A percentile compares a stretch with the other conserved stretches of the same genome.
phyloP scores from a whole-genome alignment of 2,113 vertebrate genomes.

The Halcyon malimbica region DNA sequence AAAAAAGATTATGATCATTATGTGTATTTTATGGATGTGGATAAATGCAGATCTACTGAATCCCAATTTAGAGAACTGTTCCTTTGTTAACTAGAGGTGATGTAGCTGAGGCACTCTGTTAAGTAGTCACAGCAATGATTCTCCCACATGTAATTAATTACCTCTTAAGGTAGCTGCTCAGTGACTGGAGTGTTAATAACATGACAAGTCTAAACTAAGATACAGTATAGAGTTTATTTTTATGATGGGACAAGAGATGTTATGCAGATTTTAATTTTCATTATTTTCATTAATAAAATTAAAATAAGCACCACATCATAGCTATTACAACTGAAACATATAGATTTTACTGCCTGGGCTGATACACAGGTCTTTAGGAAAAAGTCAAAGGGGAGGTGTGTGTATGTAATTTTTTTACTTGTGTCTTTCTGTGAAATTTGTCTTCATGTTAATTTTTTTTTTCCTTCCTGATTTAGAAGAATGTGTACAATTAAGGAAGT shows the following conservation, averaged over 20 bases:
- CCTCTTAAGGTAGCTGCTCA: neutral
- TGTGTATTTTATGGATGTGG: neutral
- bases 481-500: neutral
- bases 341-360: neutral
- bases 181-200: neutral
- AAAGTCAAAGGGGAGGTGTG: neutral
- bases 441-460: neutral
- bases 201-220: neutral
- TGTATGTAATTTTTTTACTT: neutral
- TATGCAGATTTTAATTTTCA: neutral
- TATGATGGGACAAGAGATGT: neutral
- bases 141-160: neutral
- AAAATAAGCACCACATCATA: neutral
- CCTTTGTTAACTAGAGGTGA: neutral
- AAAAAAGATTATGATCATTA: neutral
- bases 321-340: neutral
- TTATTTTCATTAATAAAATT: neutral
- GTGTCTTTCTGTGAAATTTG: neutral
- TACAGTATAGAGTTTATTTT: neutral
- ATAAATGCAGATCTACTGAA: neutral
- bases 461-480: neutral
- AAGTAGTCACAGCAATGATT: neutral
- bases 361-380: neutral
- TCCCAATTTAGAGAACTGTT: neutral
- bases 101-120: neutral